A percentile compares a stretch with the other conserved stretches of the same genome.
phyloP scores from a whole-genome alignment of 2,797 vertebrate species.

The Hirundo rustica region DNA sequence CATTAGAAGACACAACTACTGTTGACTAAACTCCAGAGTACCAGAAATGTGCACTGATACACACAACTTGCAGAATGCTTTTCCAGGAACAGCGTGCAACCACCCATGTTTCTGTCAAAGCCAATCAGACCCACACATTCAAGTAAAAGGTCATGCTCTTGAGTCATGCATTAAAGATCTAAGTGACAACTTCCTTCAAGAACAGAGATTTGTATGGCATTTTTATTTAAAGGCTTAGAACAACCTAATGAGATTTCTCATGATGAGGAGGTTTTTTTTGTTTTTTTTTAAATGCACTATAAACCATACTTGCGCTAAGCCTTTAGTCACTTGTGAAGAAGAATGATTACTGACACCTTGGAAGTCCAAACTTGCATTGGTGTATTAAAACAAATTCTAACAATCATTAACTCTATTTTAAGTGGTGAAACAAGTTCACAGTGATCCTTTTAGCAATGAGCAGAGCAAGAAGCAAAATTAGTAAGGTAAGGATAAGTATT shows the following conservation, averaged over 20 bases:
- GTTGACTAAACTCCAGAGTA: neutral
- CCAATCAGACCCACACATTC: neutral
- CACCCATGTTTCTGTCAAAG: neutral
- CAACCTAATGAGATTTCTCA: neutral
- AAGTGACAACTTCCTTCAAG: neutral
- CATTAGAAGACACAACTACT: neutral
- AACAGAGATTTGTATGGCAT: neutral
- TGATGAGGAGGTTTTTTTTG: too few relatives aligned
- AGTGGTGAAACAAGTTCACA: neutral
- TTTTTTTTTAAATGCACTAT: neutral
- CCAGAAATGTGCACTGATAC: neutral
- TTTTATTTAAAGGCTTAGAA: neutral
- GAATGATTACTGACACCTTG: neutral
- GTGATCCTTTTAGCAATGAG: neutral
- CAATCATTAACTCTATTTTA: neutral
- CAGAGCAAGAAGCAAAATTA: neutral
- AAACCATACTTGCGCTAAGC: neutral
- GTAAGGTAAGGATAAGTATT: neutral
- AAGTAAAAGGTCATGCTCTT: neutral
- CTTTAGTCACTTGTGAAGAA: neutral
- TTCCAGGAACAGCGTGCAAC: accelerated
- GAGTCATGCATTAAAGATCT: neutral
- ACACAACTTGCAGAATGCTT: neutral
- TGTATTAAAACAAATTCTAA: neutral
- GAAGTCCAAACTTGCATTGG: neutral